Base-by-base conservation (phyloP, 1,140 invertebrate genomes). In the Steinernema feltiae region DNA sequence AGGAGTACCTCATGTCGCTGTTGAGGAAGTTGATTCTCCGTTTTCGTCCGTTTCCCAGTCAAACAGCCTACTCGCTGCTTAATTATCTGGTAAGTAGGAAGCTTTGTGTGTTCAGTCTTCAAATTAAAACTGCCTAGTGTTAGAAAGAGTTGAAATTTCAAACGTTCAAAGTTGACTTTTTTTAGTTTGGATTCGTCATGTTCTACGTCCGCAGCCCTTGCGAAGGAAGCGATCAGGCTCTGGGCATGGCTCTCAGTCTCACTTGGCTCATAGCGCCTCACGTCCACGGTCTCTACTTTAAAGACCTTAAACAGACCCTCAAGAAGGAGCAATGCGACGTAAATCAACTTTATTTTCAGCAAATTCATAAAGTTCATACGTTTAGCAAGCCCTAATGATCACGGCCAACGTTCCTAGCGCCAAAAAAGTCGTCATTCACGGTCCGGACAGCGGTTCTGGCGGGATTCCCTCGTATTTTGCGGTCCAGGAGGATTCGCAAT, bases 261-360 rank as follows among this genome's bases (percentile, higher is more conserved):
- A 87, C 98, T 0, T 98, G 96, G 95, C 94, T 97, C 92, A 94
- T 95, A 88, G 89, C 78, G n/a, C 90, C 91, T 78, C 94, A 93
- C 86, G 95, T 99, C 0, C 95, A 98, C 86, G 97, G 96, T 46
- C 95, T 99, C 75, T 97, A 97, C 91, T 98, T 99, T 82, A 99
- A 99, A 88, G 97, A 99, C 88, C 88, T 99, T 17, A 99, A 99
- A 85, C 96, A 99, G 89, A 98, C 97, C 76, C 88, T 99, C 75
- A 90, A 97, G 75, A 99, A 99, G 87, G 97, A 99, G 87, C 97
- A 99, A 86, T 98, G 96, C 86, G 97, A 99, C 88, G 94, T 90
- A 83, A 87, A 88, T n/a, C 84, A 48, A 21, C 71, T 32, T 31
- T 31, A 7, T 30, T 21, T 17, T 48, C 69, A 48, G 31, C 63